A percentile compares a stretch with the other conserved stretches of the same genome.
Conservation (phyloP, 1,140 invertebrate species). For the Anastatus disparis region DNA sequence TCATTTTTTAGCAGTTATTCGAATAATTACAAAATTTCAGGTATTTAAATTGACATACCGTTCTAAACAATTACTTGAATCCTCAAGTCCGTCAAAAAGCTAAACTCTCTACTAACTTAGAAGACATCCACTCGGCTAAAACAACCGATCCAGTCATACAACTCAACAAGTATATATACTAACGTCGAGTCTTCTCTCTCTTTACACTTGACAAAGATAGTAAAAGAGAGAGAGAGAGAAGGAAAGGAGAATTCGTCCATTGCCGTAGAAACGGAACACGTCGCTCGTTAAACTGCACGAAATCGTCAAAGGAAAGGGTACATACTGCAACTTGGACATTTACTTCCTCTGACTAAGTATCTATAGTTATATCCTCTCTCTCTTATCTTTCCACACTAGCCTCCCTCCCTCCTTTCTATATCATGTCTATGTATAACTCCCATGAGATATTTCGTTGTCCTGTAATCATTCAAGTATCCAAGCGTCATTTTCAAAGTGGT, state of each 20-base stretch:
- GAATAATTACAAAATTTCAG: too few relatives aligned
- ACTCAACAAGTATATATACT: neutral
- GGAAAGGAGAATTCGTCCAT: neutral
- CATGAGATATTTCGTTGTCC: neutral
- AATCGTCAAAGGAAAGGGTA: constrained; percentile 17
- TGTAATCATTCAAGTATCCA: too few relatives aligned
- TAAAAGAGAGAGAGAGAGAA: too few relatives aligned
- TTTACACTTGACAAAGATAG: too few relatives aligned
- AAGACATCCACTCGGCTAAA: neutral
- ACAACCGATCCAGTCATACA: constrained; percentile 2
- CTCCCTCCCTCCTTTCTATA: too few relatives aligned
- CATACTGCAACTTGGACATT: constrained; percentile 1
- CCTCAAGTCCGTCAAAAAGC: too few relatives aligned
- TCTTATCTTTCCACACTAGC: too few relatives aligned
- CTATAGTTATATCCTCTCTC: neutral
- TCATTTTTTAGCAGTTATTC: too few relatives aligned
- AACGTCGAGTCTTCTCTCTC: too few relatives aligned
- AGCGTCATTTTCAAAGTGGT: constrained; percentile 49
- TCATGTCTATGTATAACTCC: constrained; percentile 1
- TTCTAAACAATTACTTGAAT: too few relatives aligned
- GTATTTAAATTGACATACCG: too few relatives aligned
- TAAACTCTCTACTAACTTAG: too few relatives aligned
- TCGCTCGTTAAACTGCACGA: constrained; percentile 32
- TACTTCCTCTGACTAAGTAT: neutral
- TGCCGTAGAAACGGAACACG: constrained; percentile 9